phyloP scores from a whole-genome alignment of 2,113 vertebrate genomes.

The Calonectris borealis region DNA sequence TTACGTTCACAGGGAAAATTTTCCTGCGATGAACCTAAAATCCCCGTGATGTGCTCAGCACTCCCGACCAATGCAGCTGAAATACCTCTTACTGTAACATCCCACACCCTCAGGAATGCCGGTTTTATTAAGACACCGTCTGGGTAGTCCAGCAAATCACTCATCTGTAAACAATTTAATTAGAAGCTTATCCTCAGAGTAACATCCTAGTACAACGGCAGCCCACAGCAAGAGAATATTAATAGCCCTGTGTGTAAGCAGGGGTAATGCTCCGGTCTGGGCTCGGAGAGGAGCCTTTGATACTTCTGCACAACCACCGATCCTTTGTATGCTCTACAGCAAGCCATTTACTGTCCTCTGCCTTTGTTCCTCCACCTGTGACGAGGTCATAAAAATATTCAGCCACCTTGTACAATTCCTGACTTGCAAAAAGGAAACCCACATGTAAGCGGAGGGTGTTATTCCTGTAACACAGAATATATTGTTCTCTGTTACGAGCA shows the following conservation, averaged over 20 bases:
- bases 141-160: background rate
- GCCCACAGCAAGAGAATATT: background rate
- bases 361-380: background rate
- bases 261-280: background rate
- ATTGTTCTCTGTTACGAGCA: background rate
- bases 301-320: background rate
- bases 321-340: background rate
- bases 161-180: conserved; percentile 17
- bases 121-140: background rate
- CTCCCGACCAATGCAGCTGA: background rate
- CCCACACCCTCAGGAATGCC: background rate
- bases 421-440: background rate
- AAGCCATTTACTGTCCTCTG: background rate
- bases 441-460: background rate
- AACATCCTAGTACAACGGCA: background rate
- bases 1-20: background rate
- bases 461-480: background rate
- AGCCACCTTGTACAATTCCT: background rate
- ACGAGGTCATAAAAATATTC: background rate
- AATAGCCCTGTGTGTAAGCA: background rate
- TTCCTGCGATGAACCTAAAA: background rate
- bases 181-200: background rate
- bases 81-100: background rate
- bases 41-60: background rate
- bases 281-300: background rate